Percentiles rank a stretch among this genome's conserved stretches.
These are phyloP conservation scores for Beroe ovata DNA, from an alignment of 37 sponge, comb jelly and placozoan species.

Conservation along the genomic window DNA sequence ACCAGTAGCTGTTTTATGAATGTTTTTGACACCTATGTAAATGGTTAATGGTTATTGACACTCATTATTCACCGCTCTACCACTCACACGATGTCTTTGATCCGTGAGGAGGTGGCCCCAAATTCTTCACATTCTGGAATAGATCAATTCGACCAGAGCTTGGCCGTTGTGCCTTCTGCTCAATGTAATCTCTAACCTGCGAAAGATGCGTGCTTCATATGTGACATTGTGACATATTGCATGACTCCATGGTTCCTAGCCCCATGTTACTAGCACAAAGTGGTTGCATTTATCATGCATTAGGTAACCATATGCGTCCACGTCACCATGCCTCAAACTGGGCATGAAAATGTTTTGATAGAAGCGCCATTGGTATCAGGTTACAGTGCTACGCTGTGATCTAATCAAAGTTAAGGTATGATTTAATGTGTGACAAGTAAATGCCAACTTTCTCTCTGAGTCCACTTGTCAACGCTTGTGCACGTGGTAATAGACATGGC, in stretches of 20 bases:
- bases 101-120: not conserved
- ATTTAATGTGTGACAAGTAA: not conserved
- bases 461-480: not conserved
- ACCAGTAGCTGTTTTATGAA: too few species aligned
- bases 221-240: too few species aligned
- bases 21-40: too few species aligned
- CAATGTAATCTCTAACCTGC: conserved; percentile 26
- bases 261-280: too few species aligned
- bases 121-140: conserved; percentile 13
- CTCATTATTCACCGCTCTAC: not conserved
- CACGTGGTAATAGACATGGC: not conserved
- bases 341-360: too few species aligned
- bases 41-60: too few species aligned
- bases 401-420: not conserved
- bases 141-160: conserved; percentile 1
- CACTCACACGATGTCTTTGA: not conserved
- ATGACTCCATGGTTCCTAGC: too few species aligned
- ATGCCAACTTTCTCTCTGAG: not conserved
- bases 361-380: too few species aligned
- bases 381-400: not conserved
- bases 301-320: not conserved
- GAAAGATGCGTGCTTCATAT: too few species aligned
- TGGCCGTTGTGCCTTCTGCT: conserved; percentile 50
- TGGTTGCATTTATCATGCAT: not conserved
- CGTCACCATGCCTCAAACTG: too few species aligned